Conservation (phyloP, 2,113 vertebrate genomes). For the Callipepla squamata region DNA sequence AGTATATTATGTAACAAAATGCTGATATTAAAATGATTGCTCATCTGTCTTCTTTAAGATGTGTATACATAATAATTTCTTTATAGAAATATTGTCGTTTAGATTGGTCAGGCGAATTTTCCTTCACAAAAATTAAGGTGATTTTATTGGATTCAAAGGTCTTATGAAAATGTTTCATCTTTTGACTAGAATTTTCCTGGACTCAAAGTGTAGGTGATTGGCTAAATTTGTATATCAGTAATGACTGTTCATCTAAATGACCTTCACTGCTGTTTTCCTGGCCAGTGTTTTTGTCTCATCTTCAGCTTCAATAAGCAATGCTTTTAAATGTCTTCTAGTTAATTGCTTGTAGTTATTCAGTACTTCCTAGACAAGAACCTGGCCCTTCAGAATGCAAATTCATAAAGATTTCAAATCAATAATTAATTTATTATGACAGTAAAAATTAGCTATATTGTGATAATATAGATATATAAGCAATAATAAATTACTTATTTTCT, state of each 20-base stretch:
- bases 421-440: not conserved
- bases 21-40: not conserved
- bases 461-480: no score
- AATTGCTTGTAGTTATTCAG: not conserved
- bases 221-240: not conserved
- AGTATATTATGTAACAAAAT: not conserved
- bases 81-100: not conserved
- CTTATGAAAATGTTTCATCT: not conserved
- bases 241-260: not conserved
- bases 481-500: not conserved
- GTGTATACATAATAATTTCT: not conserved
- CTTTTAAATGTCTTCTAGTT: not conserved
- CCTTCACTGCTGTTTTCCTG: not conserved
- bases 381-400: not conserved
- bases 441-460: not conserved
- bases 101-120: not conserved
- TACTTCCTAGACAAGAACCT: not conserved
- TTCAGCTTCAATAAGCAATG: not conserved
- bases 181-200: not conserved
- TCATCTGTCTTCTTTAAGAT: not conserved
- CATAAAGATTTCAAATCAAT: constrained; percentile 3
- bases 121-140: not conserved
- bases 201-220: not conserved
- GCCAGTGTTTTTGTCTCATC: not conserved
- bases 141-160: not conserved